These are phyloP conservation scores for Tetropium fuscum DNA, from an alignment of 2,888 invertebrate genomes.

Conservation along the genomic window DNA sequence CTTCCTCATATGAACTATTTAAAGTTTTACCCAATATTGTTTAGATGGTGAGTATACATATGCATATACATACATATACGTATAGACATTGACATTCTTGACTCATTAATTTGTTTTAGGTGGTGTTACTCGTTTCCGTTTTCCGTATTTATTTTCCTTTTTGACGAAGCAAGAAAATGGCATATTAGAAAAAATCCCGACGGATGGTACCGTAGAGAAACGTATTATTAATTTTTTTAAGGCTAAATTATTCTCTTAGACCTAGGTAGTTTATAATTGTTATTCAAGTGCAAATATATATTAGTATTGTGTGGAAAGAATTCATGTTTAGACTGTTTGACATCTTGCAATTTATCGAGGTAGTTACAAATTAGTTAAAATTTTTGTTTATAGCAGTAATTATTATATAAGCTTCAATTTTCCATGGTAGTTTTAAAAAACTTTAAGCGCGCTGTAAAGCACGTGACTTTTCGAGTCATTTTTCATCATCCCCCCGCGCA, in stretches of 20 bases:
- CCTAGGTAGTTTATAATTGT: conserved; percentile 4
- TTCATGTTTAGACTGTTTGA: not conserved
- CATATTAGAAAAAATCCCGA: conserved; percentile 77
- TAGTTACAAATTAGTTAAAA: no score
- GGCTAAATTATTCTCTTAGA: conserved; percentile 1
- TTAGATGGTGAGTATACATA: conserved; percentile 68
- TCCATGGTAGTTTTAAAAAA: no score
- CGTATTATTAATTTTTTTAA: conserved; percentile 73
- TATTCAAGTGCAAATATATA: conserved; percentile 5
- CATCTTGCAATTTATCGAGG: no score
- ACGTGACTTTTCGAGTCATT: no score
- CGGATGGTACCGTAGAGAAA: conserved; percentile 81
- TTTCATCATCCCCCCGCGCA: no score
- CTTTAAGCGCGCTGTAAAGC: no score
- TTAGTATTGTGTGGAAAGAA: not conserved
- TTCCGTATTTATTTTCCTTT: conserved; percentile 79
- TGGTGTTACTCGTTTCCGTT: conserved; percentile 77
- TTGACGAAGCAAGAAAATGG: conserved; percentile 82
- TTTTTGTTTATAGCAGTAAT: no score
- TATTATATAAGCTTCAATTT: no score
- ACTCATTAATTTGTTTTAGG: no score
- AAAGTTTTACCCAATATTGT: conserved; percentile 76
- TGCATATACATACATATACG: no score
- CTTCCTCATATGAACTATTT: conserved; percentile 73
- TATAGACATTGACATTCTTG: no score